Conservation (phyloP, 2,888 invertebrate species). For the Trissolcus brochymenae region DNA sequence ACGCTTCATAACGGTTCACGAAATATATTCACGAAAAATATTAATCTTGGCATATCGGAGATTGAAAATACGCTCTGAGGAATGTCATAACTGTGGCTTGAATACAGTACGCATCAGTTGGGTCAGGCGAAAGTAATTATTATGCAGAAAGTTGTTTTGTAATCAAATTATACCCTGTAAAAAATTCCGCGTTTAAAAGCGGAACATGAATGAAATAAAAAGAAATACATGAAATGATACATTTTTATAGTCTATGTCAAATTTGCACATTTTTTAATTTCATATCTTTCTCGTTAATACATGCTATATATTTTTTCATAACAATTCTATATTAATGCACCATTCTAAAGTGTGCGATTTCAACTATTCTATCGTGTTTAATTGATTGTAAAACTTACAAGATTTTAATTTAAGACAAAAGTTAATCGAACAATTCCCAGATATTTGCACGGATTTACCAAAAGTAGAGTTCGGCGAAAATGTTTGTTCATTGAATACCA, state of each 20-base stretch:
- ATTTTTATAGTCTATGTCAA: too few relatives aligned
- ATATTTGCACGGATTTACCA: background rate
- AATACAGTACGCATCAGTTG: constrained; percentile 15
- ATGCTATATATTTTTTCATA: too few relatives aligned
- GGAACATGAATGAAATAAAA: background rate
- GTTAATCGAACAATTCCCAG: constrained; percentile 1
- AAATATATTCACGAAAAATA: constrained; percentile 25
- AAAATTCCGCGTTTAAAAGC: constrained; percentile 1
- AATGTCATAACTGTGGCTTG: constrained; percentile 18
- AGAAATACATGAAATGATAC: too few relatives aligned
- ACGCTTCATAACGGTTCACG: constrained; percentile 20
- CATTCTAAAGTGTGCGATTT: background rate
- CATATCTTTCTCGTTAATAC: background rate
- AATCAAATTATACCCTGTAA: constrained; percentile 16
- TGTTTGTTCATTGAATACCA: too few relatives aligned
- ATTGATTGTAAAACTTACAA: background rate
- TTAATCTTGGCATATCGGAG: constrained; percentile 8
- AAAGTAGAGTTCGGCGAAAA: background rate
- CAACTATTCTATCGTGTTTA: background rate
- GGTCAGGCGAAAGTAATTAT: constrained; percentile 13
- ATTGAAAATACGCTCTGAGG: constrained; percentile 9
- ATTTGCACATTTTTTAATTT: too few relatives aligned
- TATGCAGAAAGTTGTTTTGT: constrained; percentile 9
- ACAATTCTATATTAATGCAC: background rate
- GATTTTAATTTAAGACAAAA: constrained; percentile 1